These are phyloP conservation scores for Ceyx margarethae DNA, from an alignment of 2,113 vertebrate species.

Conservation along the genomic window DNA sequence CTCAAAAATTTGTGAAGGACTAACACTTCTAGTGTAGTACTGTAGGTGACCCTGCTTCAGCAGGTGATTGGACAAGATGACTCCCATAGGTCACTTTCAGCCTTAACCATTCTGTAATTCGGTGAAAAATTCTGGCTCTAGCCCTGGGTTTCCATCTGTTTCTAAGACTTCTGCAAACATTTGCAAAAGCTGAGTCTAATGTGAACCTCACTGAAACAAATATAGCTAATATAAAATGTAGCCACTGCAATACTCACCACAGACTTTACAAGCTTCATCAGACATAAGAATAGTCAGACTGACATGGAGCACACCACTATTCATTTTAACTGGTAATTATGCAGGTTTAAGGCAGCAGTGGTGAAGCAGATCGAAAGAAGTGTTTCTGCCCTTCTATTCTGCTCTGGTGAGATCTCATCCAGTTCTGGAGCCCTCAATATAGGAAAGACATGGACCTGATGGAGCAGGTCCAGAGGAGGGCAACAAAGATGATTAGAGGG, in stretches of 20 bases:
- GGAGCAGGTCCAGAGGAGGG: too few species aligned
- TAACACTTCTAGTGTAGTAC: not conserved
- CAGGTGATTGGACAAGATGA: not conserved
- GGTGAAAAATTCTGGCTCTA: not conserved
- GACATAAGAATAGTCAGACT: not conserved
- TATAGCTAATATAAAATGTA: not conserved
- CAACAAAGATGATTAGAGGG: too few species aligned
- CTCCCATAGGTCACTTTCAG: not conserved
- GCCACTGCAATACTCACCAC: not conserved
- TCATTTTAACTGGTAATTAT: not conserved
- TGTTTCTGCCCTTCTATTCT: too few species aligned
- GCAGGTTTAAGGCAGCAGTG: not conserved
- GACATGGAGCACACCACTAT: not conserved
- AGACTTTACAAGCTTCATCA: not conserved
- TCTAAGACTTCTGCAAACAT: not conserved
- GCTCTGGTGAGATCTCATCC: too few species aligned
- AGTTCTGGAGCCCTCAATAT: too few species aligned
- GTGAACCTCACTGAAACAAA: not conserved
- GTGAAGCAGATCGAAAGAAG: too few species aligned
- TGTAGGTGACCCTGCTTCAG: not conserved
- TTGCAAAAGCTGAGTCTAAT: not conserved
- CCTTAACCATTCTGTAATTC: not conserved
- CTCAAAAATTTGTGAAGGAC: not conserved
- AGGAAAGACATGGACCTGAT: too few species aligned
- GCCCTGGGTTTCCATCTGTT: not conserved